Evolutionary conservation across 1,140 invertebrate genomes (phyloP).

Genomic region (Pseudobourletiella spinata): DNA sequence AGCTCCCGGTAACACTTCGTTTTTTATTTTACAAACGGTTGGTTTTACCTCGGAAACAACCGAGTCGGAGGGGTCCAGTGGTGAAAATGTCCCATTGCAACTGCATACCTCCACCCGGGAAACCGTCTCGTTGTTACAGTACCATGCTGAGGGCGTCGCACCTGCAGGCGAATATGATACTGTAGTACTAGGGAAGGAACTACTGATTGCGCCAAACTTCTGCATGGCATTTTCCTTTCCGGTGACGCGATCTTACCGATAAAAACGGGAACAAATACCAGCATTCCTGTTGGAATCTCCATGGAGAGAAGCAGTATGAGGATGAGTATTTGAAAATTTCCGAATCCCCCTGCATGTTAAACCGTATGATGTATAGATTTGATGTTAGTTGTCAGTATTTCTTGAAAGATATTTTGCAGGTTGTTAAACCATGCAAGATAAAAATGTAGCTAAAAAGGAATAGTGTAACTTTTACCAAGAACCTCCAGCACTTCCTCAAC

Average conservation of each 20-base stretch:
- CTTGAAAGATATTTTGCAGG: too few species aligned
- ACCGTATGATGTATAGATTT: too few species aligned
- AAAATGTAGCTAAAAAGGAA: too few species aligned
- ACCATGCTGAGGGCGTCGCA: not conserved
- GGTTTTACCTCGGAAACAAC: not conserved
- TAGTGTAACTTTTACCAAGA: too few species aligned
- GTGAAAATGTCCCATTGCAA: not conserved
- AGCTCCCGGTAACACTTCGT: too few species aligned
- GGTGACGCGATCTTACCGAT: conserved; percentile 8
- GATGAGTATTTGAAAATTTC: conserved; percentile 14
- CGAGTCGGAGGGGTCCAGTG: not conserved
- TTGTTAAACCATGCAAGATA: too few species aligned
- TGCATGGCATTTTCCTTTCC: too few species aligned
- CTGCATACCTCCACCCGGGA: not conserved
- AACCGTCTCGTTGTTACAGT: not conserved
- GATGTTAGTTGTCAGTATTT: too few species aligned
- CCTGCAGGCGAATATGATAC: too few species aligned
- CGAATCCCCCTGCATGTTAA: conserved; percentile 15
- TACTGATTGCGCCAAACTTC: too few species aligned
- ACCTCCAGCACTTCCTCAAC: too few species aligned
- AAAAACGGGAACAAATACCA: conserved; percentile 21
- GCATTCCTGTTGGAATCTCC: conserved; percentile 15
- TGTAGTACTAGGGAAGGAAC: too few species aligned
- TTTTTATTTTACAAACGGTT: not conserved
- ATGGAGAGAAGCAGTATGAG: conserved; percentile 1